phyloP scores from a whole-genome alignment of 2,113 vertebrate genomes.

The Petrocephalus microphthalmus region DNA sequence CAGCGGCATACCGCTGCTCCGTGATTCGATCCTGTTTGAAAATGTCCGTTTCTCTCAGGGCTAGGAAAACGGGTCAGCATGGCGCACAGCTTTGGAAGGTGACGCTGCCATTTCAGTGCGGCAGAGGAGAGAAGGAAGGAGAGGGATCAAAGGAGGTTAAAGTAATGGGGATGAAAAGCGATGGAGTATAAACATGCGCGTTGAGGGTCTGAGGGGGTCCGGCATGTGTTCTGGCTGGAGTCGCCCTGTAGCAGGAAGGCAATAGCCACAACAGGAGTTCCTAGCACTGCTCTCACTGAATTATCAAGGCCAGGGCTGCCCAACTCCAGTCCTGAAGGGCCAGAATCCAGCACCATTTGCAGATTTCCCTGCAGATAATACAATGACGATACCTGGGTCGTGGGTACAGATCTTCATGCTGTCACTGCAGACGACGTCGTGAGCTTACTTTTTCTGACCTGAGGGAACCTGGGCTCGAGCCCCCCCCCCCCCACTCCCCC shows the following conservation, averaged over 20 bases:
- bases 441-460: not conserved
- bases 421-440: not conserved
- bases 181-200: not conserved
- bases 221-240: not conserved
- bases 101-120: not conserved
- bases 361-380: not conserved
- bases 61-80: not conserved
- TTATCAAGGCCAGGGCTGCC: not conserved
- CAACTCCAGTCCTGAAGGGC: too few relatives aligned
- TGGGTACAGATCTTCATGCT: not conserved
- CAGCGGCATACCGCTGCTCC: not conserved
- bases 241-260: not conserved
- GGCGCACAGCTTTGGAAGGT: not conserved
- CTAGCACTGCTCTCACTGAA: not conserved
- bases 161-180: not conserved
- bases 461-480: not conserved
- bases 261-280: not conserved
- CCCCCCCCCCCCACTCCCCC: not conserved
- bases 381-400: not conserved
- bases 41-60: not conserved
- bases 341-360: too few relatives aligned
- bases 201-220: not conserved
- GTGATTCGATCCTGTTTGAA: not conserved
- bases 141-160: not conserved
- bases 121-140: too few relatives aligned